A percentile compares a stretch with the other conserved stretches of the same genome.
These are phyloP conservation scores for Euphonia xanthogaster DNA, from an alignment of 2,797 vertebrate genomes.

Conservation along the genomic window DNA sequence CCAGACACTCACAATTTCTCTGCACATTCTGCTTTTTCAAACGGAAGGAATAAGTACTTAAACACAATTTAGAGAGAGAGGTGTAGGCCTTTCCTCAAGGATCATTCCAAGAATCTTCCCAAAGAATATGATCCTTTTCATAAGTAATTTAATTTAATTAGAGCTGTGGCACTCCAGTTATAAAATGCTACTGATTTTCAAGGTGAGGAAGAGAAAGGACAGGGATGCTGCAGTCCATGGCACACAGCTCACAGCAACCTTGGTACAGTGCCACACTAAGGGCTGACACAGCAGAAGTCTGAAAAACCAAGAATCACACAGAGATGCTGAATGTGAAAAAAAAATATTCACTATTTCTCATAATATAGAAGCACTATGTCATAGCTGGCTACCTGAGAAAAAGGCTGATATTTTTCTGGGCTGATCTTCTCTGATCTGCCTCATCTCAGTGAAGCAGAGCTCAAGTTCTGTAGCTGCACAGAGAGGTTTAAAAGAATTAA, in stretches of 20 bases:
- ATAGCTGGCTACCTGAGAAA: neutral
- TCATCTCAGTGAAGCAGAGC: neutral
- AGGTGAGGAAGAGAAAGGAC: neutral
- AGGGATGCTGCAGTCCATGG: neutral
- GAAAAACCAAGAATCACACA: neutral
- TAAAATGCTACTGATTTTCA: neutral
- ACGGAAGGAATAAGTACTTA: neutral
- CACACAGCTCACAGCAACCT: neutral
- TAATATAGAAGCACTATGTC: neutral
- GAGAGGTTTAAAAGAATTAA: neutral
- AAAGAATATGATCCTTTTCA: neutral
- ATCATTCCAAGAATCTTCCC: neutral
- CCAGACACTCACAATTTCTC: neutral
- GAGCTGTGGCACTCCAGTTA: neutral
- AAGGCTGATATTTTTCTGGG: neutral
- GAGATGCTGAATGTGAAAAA: neutral
- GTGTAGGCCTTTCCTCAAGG: neutral
- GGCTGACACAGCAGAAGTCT: neutral
- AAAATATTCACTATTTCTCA: neutral
- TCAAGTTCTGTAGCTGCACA: neutral
- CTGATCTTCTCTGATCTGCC: neutral
- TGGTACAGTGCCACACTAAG: neutral
- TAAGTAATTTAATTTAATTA: neutral
- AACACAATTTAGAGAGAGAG: neutral
- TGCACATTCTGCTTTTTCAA: neutral